Evolutionary conservation across 2,797 vertebrate genomes (phyloP).

Genomic region (Clangula hyemalis): DNA sequence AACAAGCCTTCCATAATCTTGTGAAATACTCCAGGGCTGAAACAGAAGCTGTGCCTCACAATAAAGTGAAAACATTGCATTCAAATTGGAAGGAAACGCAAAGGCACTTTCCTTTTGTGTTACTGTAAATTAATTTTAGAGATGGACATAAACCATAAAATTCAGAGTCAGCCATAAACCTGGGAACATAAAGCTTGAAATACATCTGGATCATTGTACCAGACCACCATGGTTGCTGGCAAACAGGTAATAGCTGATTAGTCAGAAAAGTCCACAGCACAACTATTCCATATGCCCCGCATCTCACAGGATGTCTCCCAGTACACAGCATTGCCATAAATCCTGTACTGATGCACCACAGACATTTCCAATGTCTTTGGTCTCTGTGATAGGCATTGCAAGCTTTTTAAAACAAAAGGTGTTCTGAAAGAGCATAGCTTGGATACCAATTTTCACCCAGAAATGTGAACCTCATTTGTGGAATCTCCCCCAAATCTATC

Average conservation of each 20-base stretch:
- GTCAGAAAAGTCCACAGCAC: background rate
- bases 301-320: background rate
- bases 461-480: background rate
- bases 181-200: background rate
- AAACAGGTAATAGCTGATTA: background rate
- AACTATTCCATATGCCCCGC: background rate
- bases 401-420: background rate
- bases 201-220: background rate
- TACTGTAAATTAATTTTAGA: background rate
- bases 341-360: background rate
- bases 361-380: background rate
- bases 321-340: background rate
- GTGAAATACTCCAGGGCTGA: background rate
- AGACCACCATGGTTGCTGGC: background rate
- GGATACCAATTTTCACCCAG: background rate
- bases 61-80: background rate
- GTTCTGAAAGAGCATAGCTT: background rate
- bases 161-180: background rate
- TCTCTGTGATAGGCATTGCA: background rate
- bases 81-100: background rate
- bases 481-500: background rate
- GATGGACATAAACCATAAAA: background rate
- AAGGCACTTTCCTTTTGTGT: background rate
- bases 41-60: background rate
- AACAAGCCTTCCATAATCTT: background rate